Evolutionary conservation across 1,140 invertebrate species (phyloP).

Genomic region (Pseudachorutes palmiensis): DNA sequence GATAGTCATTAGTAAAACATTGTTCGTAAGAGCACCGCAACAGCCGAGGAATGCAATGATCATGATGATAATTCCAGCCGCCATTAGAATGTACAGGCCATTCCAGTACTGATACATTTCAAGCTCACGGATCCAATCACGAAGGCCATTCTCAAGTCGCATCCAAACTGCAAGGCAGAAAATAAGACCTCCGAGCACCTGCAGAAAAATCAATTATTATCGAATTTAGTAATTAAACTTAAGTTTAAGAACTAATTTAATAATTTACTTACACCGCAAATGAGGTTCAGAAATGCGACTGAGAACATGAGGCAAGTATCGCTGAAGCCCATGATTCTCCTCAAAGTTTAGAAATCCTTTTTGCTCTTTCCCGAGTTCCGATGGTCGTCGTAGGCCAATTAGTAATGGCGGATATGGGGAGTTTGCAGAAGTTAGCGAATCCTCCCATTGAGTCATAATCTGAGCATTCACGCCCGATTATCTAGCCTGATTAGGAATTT

Average conservation of each 20-base stretch:
- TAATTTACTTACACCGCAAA: constrained; percentile 29
- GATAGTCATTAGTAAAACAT: constrained; percentile 38
- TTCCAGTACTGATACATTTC: constrained; percentile 67
- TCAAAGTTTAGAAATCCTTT: constrained; percentile 8
- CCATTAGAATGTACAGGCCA: constrained; percentile 68
- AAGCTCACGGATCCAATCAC: constrained; percentile 66
- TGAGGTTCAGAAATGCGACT: constrained; percentile 20
- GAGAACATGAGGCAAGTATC: constrained; percentile 28
- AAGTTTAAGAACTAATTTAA: too few relatives aligned
- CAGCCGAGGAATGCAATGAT: constrained; percentile 60
- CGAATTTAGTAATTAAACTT: too few relatives aligned
- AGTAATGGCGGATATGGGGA: too few relatives aligned
- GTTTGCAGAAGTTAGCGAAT: too few relatives aligned
- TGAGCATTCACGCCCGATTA: too few relatives aligned
- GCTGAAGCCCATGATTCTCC: constrained; percentile 10
- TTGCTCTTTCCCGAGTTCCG: too few relatives aligned
- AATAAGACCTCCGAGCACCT: constrained; percentile 64
- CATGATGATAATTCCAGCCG: constrained; percentile 60
- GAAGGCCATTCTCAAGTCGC: constrained; percentile 64
- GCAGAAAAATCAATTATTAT: too few relatives aligned
- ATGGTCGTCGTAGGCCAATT: too few relatives aligned
- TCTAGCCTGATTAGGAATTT: too few relatives aligned
- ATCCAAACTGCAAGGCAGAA: constrained; percentile 72
- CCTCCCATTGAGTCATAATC: too few relatives aligned
- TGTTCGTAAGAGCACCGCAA: constrained; percentile 48